These are phyloP conservation scores for Zaprionus nigranus DNA, from an alignment of 1,140 invertebrate species.

Conservation along the genomic window DNA sequence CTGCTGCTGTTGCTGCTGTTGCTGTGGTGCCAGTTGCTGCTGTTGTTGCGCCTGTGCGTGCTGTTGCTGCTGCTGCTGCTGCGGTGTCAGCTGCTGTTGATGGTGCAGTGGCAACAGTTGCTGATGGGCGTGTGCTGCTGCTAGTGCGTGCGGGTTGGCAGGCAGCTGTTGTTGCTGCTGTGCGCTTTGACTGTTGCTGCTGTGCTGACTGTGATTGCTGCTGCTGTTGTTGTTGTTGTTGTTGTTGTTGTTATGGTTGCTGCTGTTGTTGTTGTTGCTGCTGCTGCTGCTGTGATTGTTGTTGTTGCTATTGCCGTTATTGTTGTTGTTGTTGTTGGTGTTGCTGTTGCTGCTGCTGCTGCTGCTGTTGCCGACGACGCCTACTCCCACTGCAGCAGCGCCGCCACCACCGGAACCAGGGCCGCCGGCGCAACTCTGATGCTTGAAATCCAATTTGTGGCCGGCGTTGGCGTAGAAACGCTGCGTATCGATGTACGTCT, in stretches of 20 bases:
- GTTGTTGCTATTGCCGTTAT: slow-evolving; percentile 24
- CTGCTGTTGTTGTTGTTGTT: slow-evolving; percentile 32
- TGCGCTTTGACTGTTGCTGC: slow-evolving; percentile 44
- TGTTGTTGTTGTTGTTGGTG: slow-evolving; percentile 42
- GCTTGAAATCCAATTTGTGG: slow-evolving; percentile 87
- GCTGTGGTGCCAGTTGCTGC: slow-evolving; percentile 51
- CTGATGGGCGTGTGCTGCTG: slow-evolving; percentile 73
- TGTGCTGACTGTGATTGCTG: slow-evolving; percentile 36
- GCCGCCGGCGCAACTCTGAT: slow-evolving; percentile 85
- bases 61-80: slow-evolving; percentile 59
- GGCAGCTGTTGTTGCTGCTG: slow-evolving; percentile 39
- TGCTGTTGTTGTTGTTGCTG: slow-evolving; percentile 42
- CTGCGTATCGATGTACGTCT: slow-evolving; percentile 84
- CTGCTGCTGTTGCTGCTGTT: slow-evolving; percentile 45
- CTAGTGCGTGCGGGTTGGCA: slow-evolving; percentile 56
- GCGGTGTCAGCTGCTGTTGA: slow-evolving; percentile 53
- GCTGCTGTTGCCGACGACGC: slow-evolving; percentile 81
- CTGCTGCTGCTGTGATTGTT: slow-evolving; percentile 43
- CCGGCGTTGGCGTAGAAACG: slow-evolving; percentile 84
- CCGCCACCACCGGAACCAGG: slow-evolving; percentile 82
- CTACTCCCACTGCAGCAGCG: slow-evolving; percentile 82
- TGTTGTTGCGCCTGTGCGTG: no score
- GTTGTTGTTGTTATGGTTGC: slow-evolving; percentile 26
- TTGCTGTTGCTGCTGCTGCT: slow-evolving; percentile 26
- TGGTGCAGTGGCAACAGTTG: slow-evolving; percentile 76